These are phyloP conservation scores for Patella depressa DNA, from an alignment of 2,888 invertebrate species.

Conservation along the genomic window DNA sequence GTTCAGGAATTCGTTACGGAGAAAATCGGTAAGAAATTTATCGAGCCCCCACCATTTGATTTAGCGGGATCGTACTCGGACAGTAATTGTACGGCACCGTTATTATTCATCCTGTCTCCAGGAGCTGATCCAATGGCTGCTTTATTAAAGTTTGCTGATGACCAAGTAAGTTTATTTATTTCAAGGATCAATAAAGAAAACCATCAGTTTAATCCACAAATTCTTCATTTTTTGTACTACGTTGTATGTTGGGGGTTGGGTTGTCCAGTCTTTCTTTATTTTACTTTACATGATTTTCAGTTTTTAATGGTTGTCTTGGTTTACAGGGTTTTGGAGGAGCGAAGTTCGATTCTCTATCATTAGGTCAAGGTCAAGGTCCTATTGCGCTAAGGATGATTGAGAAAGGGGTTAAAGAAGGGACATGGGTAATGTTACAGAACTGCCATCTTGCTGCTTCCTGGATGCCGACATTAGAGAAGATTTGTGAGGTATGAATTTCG, in stretches of 20 bases:
- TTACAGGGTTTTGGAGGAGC: conserved; percentile 71
- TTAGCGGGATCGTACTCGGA: conserved; percentile 71
- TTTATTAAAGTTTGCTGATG: conserved; percentile 72
- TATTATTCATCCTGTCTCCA: conserved; percentile 72
- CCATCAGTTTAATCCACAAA: no score
- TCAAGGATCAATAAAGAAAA: no score
- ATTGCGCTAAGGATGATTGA: conserved; percentile 72
- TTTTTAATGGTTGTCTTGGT: conserved; percentile 8
- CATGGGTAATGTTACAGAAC: conserved; percentile 73
- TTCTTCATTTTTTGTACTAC: no score
- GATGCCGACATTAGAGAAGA: conserved; percentile 73
- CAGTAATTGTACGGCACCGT: conserved; percentile 70
- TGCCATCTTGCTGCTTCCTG: conserved; percentile 73
- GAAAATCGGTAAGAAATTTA: conserved; percentile 71
- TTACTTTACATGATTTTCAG: background rate
- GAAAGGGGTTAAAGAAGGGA: conserved; percentile 71
- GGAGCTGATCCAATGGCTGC: conserved; percentile 72
- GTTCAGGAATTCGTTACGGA: conserved; percentile 71
- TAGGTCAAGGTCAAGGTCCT: conserved; percentile 73
- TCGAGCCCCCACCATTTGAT: conserved; percentile 73
- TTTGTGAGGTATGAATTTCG: conserved; percentile 64
- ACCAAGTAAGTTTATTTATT: conserved; percentile 60
- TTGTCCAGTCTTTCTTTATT: no score
- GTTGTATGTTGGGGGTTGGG: no score
- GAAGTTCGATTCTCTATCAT: conserved; percentile 72